Percentiles rank a stretch among this genome's conserved stretches.
Conservation (phyloP, 2,113 vertebrate species). For the Eolophus roseicapilla region DNA sequence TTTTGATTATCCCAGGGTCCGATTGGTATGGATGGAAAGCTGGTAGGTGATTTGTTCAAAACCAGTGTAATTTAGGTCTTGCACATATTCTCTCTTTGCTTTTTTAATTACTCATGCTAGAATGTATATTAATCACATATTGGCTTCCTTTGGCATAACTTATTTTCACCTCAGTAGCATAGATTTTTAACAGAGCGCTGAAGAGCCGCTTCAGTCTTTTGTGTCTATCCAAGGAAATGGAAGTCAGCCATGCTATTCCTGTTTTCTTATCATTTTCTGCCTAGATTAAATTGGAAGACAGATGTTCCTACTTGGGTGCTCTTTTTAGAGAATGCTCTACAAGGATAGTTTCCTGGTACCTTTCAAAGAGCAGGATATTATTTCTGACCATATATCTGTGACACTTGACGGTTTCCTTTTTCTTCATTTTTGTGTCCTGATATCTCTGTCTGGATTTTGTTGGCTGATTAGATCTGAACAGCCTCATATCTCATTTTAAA, state of each 20-base stretch:
- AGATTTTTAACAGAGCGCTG: background rate
- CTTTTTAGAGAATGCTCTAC: background rate
- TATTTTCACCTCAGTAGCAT: background rate
- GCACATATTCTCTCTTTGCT: background rate
- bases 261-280: background rate
- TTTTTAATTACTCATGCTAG: background rate
- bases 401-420: background rate
- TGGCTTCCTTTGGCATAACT: background rate
- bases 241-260: background rate
- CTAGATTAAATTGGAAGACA: background rate
- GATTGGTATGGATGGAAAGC: conserved; percentile 67
- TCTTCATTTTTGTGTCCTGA: background rate
- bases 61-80: conserved; percentile 7
- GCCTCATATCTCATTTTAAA: background rate
- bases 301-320: background rate
- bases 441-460: background rate
- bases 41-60: conserved; percentile 59
- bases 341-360: background rate
- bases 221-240: background rate
- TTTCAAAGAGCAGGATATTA: background rate
- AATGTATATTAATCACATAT: background rate
- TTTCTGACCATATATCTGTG: background rate
- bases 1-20: conserved; percentile 64
- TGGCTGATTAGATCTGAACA: background rate
- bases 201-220: background rate